Evolutionary conservation across 1,140 invertebrate species (phyloP), one percentile per base, ranked within the genome.

Genomic region (Idris sp.): DNA sequence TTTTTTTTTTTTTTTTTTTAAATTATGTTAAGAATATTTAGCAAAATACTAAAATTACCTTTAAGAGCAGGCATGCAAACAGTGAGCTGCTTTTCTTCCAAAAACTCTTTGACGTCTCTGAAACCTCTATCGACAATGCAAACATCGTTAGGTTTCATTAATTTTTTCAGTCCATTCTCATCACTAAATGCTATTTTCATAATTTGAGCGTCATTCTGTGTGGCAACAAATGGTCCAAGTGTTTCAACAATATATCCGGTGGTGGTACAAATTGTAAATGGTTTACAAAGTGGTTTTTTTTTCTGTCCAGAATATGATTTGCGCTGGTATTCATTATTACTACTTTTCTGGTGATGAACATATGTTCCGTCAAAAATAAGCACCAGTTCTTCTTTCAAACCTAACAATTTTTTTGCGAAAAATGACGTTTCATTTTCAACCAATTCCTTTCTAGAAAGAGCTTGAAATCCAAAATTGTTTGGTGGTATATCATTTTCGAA

Each of bases 91-190:
- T 44, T 22, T n/a, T 7, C 6, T 28, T 44, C 40, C 11, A 44
- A 14, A 4, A 13, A 26, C 6, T 30, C 6, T 18, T 58, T 35
- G 6, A 74, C 65, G 62, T 82, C 79, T 11, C 77, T 36, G 44
- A 80, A 82, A n/a, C 81, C 77, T 30, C 79, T 54, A 40, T 82
- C 78, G 15, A 80, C 48, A 41, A 79, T 30, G 38, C 77, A 75
- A 38, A 72, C 53, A 48, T 81, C 76, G 26, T 51, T 36, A 26
- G 30, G 16, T 54, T 54, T 7, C 16, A 78, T 15, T n/a, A 72
- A 18, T 22, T 16, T 36, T 8, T 14, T 18, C 4, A 77, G 5
- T 25, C 48, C 40, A 22, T 48, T 46, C 11, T 33, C 26, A 40
- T 65, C 40, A 5, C 13, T 15, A 4, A 36, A 30, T 14, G 15